These are phyloP conservation scores for Morus bassanus DNA, from an alignment of 2,797 vertebrate genomes.

Conservation along the genomic window DNA sequence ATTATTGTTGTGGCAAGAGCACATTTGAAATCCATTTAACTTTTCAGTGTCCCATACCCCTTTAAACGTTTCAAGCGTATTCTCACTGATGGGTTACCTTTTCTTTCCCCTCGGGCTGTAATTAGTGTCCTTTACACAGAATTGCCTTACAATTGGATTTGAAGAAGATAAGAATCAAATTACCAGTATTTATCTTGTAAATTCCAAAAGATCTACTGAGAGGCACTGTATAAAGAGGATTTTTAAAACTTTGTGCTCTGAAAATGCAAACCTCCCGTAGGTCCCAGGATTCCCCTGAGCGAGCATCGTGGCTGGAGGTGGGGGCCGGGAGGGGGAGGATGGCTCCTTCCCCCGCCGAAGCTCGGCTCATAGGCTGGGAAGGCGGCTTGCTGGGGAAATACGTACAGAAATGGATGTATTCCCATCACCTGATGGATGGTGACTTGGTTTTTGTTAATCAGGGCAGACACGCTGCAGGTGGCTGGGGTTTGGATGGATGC, in stretches of 20 bases:
- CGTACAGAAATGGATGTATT: accelerated
- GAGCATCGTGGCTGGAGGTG: neutral
- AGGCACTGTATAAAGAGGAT: constrained; percentile 75
- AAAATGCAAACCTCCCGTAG: constrained; percentile 37
- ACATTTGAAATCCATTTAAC: constrained; percentile 72
- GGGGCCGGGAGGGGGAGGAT: neutral
- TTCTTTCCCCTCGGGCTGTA: constrained; percentile 74
- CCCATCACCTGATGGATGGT: neutral
- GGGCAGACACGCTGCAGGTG: accelerated
- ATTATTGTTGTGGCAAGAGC: constrained; percentile 51
- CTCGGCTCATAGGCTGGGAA: too few species aligned
- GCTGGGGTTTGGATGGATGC: accelerated
- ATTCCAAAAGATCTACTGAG: constrained; percentile 80
- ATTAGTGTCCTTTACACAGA: constrained; percentile 82
- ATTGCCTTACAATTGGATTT: constrained; percentile 83
- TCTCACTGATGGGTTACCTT: constrained; percentile 75
- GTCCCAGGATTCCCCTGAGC: neutral
- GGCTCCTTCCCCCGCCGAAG: neutral
- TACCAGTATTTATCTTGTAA: constrained; percentile 85
- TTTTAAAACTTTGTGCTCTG: constrained; percentile 69
- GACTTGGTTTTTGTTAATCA: neutral
- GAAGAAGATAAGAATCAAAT: constrained; percentile 82
- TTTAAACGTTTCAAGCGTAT: constrained; percentile 55
- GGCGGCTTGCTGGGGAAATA: too few species aligned
- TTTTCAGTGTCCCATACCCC: constrained; percentile 69